phyloP scores from a whole-genome alignment of 2,113 vertebrate genomes.

The Tyto alba region DNA sequence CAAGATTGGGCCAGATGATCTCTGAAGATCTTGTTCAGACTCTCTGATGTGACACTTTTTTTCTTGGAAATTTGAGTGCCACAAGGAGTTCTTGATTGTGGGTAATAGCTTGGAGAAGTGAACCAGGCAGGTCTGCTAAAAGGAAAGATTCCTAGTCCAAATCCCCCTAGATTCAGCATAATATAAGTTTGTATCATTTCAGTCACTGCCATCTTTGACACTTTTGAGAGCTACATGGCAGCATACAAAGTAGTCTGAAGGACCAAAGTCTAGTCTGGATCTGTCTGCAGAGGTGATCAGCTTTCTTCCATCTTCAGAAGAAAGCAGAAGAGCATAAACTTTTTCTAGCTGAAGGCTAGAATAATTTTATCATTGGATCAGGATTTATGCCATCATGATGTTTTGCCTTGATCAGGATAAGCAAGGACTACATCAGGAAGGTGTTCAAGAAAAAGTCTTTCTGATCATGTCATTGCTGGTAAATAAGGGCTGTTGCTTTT shows the following conservation, averaged over 20 bases:
- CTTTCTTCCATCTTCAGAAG: background rate
- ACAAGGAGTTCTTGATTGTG: background rate
- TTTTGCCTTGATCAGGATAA: background rate
- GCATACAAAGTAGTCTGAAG: background rate
- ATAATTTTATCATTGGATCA: background rate
- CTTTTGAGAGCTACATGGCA: background rate
- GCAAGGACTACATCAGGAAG: background rate
- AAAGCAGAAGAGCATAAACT: background rate
- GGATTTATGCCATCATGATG: background rate
- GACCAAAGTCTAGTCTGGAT: background rate
- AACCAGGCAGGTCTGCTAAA: background rate
- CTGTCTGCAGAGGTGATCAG: background rate
- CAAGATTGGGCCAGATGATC: fast-evolving
- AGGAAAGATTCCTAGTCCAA: background rate
- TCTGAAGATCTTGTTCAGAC: background rate
- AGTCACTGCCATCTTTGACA: background rate
- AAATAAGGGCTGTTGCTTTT: background rate
- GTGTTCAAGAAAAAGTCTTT: background rate
- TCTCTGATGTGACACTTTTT: background rate
- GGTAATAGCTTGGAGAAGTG: background rate
- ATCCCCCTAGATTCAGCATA: background rate
- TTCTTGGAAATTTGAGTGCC: background rate
- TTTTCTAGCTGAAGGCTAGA: background rate
- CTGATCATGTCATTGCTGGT: background rate
- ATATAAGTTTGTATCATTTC: fast-evolving